These are phyloP conservation scores for Eidolon dupreanum DNA, from an alignment of 2,797 vertebrate species.

Conservation along the genomic window DNA sequence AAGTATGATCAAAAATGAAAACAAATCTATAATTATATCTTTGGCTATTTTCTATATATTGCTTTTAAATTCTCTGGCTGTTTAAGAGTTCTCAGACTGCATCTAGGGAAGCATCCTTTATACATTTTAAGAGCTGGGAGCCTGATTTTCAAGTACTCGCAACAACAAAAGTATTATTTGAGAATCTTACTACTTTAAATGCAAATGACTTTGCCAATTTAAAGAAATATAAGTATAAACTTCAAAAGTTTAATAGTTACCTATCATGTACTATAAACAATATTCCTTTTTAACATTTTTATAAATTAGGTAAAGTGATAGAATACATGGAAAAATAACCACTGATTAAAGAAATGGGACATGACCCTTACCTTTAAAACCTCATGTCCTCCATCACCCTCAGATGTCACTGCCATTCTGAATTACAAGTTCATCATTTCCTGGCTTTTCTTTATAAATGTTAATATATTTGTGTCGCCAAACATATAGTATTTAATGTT, in stretches of 20 bases:
- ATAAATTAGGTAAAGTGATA: background rate
- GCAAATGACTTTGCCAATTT: slow-evolving; percentile 27
- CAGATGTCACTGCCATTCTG: background rate
- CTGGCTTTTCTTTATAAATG: background rate
- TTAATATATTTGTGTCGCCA: background rate
- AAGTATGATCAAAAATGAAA: background rate
- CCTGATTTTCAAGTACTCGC: background rate
- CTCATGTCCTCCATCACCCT: background rate
- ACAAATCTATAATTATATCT: background rate
- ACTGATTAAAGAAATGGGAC: background rate
- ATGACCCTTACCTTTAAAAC: background rate
- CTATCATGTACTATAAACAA: background rate
- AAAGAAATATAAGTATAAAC: slow-evolving; percentile 3
- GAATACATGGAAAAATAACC: background rate
- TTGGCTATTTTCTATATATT: background rate
- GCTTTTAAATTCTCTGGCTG: background rate
- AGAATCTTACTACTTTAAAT: background rate
- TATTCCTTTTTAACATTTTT: background rate
- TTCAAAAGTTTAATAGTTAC: background rate
- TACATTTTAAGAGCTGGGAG: background rate
- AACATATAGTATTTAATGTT: background rate
- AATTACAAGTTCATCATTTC: background rate
- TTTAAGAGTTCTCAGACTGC: background rate
- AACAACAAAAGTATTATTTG: slow-evolving; percentile 2
- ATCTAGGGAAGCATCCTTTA: background rate